Percentiles rank a stretch among this genome's conserved stretches.
Evolutionary conservation across 2,113 vertebrate genomes (phyloP).

Genomic region (Ardeotis arabs): DNA sequence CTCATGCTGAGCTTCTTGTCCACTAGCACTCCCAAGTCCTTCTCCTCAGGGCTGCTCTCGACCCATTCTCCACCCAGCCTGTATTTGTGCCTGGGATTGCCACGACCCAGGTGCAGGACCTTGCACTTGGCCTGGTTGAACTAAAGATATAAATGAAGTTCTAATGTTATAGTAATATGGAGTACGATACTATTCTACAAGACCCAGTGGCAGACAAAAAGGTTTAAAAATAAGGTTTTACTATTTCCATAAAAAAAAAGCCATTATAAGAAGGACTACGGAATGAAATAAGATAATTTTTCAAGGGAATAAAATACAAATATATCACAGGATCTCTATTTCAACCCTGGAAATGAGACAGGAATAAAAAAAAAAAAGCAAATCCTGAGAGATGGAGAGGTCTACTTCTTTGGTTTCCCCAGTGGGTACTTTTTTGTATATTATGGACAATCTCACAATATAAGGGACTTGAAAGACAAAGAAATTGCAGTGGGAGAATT

Average conservation of each 20-base stretch:
- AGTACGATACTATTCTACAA: background rate
- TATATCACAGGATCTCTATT: background rate
- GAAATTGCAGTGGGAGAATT: background rate
- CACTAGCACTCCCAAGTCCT: too few relatives aligned
- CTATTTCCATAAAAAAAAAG: background rate
- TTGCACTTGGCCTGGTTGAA: too few relatives aligned
- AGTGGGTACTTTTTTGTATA: background rate
- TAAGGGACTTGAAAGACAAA: background rate
- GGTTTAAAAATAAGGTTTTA: background rate
- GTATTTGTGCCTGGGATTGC: too few relatives aligned
- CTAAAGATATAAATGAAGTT: background rate
- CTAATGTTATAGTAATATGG: background rate
- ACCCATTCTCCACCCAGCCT: too few relatives aligned
- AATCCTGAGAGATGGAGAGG: background rate
- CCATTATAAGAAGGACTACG: background rate
- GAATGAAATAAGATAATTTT: background rate
- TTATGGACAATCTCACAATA: background rate
- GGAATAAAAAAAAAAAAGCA: background rate
- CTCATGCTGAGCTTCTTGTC: too few relatives aligned
- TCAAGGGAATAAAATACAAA: background rate
- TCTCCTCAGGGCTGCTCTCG: too few relatives aligned
- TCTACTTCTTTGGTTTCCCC: background rate
- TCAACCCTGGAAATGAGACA: background rate
- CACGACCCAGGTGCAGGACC: too few relatives aligned
- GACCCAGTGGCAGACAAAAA: background rate